phyloP scores from a whole-genome alignment of 2,797 vertebrate genomes.

The Tokudaia tokunoshimensis region DNA sequence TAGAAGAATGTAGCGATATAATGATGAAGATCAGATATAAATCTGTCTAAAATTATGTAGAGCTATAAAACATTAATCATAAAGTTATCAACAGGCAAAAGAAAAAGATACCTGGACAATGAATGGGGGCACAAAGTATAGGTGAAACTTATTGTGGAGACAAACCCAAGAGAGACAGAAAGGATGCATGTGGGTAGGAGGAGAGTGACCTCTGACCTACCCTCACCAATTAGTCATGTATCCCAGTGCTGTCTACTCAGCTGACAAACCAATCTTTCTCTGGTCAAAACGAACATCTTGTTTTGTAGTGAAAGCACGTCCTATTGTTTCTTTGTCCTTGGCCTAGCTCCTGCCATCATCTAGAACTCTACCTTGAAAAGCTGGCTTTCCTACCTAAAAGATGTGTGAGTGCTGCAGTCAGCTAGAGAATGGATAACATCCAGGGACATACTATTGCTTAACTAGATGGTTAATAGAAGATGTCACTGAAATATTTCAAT shows the following conservation, averaged over 20 bases:
- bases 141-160: neutral
- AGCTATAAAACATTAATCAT: neutral
- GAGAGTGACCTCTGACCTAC: neutral
- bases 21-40: neutral
- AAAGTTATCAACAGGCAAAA: neutral
- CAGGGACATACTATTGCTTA: conserved; percentile 75
- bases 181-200: neutral
- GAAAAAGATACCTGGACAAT: neutral
- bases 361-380: conserved; percentile 62
- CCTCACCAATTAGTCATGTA: conserved; percentile 63
- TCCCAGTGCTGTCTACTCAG: conserved; percentile 71
- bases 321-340: conserved; percentile 79
- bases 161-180: neutral
- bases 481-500: conserved; percentile 72
- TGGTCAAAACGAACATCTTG: conserved; percentile 57
- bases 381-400: conserved; percentile 82
- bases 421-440: conserved; percentile 73
- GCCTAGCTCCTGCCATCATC: conserved; percentile 67
- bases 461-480: conserved; percentile 72
- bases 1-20: neutral
- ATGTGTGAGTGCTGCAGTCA: conserved; percentile 71
- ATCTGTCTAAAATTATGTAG: conserved; percentile 27
- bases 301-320: conserved; percentile 79
- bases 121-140: fast-evolving
- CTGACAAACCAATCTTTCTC: conserved; percentile 78